These are phyloP conservation scores for Cyphomyrmex costatus DNA, from an alignment of 1,140 invertebrate genomes.

Conservation along the genomic window DNA sequence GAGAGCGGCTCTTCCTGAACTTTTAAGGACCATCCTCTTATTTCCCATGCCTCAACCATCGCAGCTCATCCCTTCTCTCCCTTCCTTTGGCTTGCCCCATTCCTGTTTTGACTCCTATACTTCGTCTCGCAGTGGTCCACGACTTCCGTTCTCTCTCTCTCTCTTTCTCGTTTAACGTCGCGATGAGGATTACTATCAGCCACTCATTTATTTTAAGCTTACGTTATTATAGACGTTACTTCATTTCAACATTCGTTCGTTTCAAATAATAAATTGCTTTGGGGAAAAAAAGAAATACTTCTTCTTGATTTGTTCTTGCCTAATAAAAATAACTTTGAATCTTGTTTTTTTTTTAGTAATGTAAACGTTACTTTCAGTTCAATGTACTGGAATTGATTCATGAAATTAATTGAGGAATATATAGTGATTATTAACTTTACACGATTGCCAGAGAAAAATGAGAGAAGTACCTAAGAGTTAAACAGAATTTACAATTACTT, in stretches of 20 bases:
- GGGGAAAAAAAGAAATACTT: slow-evolving; percentile 62
- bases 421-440: neutral
- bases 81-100: slow-evolving; percentile 24
- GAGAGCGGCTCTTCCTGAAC: slow-evolving; percentile 83
- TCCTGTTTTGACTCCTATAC: slow-evolving; percentile 36
- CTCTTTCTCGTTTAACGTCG: slow-evolving; percentile 8
- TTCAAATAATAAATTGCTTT: slow-evolving; percentile 81
- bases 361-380: neutral
- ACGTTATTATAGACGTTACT: slow-evolving; percentile 83
- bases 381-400: neutral
- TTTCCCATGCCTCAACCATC: slow-evolving; percentile 74
- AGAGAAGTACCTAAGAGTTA: no score
- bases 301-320: slow-evolving; percentile 16
- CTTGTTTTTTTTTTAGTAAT: neutral
- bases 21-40: slow-evolving; percentile 86
- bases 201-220: slow-evolving; percentile 79
- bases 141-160: slow-evolving; percentile 29
- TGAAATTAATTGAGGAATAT: no score
- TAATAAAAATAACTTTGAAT: slow-evolving; percentile 19
- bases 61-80: slow-evolving; percentile 61
- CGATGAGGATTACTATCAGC: slow-evolving; percentile 72
- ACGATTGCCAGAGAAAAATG: neutral
- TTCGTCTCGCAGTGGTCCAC: slow-evolving; percentile 1
- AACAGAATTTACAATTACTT: no score
- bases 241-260: slow-evolving; percentile 80